These are phyloP conservation scores for Pocillopora grandis DNA, from an alignment of 92 coral and sea anemone species.

Conservation along the genomic window DNA sequence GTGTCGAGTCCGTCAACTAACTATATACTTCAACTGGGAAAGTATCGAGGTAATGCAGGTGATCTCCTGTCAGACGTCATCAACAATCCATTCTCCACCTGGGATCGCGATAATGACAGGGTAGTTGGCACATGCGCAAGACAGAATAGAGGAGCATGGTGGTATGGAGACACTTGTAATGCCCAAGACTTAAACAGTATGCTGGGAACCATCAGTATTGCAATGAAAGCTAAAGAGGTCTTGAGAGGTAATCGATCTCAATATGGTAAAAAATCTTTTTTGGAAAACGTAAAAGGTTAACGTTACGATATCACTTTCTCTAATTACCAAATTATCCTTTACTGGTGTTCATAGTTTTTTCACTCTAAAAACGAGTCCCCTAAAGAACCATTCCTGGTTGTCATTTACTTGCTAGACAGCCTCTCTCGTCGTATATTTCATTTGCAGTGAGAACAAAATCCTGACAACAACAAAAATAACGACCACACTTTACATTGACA, in stretches of 20 bases:
- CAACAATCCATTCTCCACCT: conserved; percentile 31
- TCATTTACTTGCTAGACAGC: too few relatives aligned
- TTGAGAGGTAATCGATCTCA: conserved; percentile 11
- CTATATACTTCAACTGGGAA: conserved; percentile 15
- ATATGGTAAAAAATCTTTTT: too few relatives aligned
- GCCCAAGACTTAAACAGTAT: conserved; percentile 15
- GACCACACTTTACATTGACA: too few relatives aligned
- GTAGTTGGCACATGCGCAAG: conserved; percentile 20
- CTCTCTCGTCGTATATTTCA: too few relatives aligned
- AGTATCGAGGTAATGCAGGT: neutral
- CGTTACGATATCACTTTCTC: too few relatives aligned
- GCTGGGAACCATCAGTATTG: neutral
- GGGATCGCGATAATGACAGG: conserved; percentile 35
- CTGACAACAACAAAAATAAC: too few relatives aligned
- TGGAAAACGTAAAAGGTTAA: too few relatives aligned
- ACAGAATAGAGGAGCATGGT: conserved; percentile 26
- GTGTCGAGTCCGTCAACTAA: neutral
- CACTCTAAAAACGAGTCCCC: too few relatives aligned
- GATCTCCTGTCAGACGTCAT: conserved; percentile 8
- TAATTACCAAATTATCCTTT: too few relatives aligned
- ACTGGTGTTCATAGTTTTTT: too few relatives aligned
- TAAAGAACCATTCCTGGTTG: too few relatives aligned
- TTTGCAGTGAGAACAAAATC: too few relatives aligned
- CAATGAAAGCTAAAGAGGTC: conserved; percentile 1
- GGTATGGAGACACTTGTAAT: conserved; percentile 17